These are phyloP conservation scores for Charina bottae DNA, from an alignment of 2,113 vertebrate species.

Conservation along the genomic window DNA sequence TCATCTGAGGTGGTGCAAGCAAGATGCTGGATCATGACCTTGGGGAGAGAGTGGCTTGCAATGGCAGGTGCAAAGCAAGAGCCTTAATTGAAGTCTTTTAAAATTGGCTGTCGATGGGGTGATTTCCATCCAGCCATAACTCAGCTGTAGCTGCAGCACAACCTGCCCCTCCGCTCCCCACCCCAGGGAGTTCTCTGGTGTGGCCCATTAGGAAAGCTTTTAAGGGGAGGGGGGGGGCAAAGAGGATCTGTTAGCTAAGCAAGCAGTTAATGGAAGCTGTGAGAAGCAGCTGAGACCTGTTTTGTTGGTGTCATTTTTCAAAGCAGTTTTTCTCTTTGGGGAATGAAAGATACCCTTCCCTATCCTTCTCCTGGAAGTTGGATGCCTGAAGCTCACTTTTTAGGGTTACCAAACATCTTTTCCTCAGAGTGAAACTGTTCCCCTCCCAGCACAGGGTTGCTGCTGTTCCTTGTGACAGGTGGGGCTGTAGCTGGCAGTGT, in stretches of 20 bases:
- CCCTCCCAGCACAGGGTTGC: background rate
- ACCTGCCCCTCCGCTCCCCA: background rate
- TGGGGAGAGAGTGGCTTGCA: background rate
- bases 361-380: background rate
- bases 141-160: background rate
- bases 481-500: background rate
- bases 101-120: background rate
- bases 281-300: constrained; percentile 27
- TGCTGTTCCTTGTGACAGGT: background rate
- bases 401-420: background rate
- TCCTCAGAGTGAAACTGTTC: background rate
- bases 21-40: background rate
- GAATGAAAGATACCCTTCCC: background rate
- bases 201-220: constrained; percentile 30
- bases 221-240: background rate
- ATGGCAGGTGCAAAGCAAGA: constrained; percentile 29
- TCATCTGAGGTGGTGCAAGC: background rate
- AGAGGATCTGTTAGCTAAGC: background rate
- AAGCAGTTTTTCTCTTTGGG: background rate
- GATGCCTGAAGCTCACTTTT: background rate
- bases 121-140: background rate
- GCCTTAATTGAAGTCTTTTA: constrained; percentile 9
- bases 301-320: constrained; percentile 22
- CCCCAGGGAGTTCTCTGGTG: constrained; percentile 12
- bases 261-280: constrained; percentile 20